Evolutionary conservation across 2,797 vertebrate species (phyloP).

Genomic region (Hylomyscus alleni): DNA sequence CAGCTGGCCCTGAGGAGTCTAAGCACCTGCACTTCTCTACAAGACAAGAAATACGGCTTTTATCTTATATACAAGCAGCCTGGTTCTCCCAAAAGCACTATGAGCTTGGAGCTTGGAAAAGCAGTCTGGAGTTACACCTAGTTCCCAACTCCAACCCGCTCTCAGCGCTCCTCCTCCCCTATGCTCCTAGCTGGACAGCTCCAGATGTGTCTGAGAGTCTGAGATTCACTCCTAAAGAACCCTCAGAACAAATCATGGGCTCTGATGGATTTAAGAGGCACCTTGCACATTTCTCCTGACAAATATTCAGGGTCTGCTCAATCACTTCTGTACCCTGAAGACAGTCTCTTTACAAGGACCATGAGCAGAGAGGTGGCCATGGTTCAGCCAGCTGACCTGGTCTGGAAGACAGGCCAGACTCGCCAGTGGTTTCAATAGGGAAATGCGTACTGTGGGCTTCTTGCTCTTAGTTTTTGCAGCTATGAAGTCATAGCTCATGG

Average conservation of each 20-base stretch:
- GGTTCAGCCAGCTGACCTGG: not conserved
- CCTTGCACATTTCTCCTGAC: constrained; percentile 56
- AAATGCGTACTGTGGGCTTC: constrained; percentile 28
- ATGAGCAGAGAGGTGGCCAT: constrained; percentile 6
- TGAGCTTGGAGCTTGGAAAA: too few relatives aligned
- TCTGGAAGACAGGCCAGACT: constrained; percentile 21
- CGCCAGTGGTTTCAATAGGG: not conserved
- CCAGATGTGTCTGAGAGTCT: constrained; percentile 68
- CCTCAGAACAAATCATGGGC: constrained; percentile 74
- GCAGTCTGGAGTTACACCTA: not conserved
- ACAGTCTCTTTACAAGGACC: constrained; percentile 33
- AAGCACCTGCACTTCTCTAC: not conserved
- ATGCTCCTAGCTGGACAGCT: constrained; percentile 61
- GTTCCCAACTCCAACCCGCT: constrained; percentile 28
- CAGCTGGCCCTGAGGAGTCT: not conserved
- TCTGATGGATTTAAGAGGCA: constrained; percentile 79
- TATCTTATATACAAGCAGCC: constrained; percentile 45
- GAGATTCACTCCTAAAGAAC: constrained; percentile 64
- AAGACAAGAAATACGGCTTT: constrained; percentile 32
- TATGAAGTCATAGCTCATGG: constrained; percentile 45
- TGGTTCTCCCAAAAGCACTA: not conserved
- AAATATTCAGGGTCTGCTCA: constrained; percentile 16
- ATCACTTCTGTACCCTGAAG: not conserved
- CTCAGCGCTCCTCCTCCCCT: not conserved
- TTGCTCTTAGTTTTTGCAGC: constrained; percentile 65